Evolutionary conservation across 2,888 invertebrate species (phyloP).

Genomic region (Sericinus montela): DNA sequence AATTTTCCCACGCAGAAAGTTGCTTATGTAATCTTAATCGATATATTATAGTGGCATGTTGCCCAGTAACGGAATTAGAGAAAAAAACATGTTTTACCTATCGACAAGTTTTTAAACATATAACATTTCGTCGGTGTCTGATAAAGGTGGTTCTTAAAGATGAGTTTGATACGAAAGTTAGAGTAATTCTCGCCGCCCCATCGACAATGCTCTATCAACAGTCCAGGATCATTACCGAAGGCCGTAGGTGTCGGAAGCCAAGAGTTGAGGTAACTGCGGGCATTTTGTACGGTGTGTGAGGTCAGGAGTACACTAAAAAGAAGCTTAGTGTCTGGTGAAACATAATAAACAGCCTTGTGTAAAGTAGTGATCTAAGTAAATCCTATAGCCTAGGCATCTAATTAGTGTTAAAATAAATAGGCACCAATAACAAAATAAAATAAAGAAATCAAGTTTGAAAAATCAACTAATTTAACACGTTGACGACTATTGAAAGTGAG

Average conservation of each 20-base stretch:
- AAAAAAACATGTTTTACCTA: no score
- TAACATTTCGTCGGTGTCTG: neutral
- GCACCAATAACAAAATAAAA: slow-evolving; percentile 64
- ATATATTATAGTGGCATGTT: no score
- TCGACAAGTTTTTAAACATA: neutral
- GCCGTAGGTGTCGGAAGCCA: slow-evolving; percentile 75
- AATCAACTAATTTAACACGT: slow-evolving; percentile 68
- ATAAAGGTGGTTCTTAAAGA: slow-evolving; percentile 30
- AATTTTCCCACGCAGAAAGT: no score
- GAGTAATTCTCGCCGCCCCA: slow-evolving; percentile 63
- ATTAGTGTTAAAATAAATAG: slow-evolving; percentile 71
- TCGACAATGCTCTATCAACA: slow-evolving; percentile 46
- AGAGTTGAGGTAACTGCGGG: slow-evolving; percentile 79
- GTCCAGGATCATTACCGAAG: slow-evolving; percentile 64
- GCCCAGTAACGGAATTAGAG: no score
- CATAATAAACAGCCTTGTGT: slow-evolving; percentile 75
- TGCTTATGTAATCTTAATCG: no score
- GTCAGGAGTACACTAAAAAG: slow-evolving; percentile 78
- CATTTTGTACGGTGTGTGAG: slow-evolving; percentile 76
- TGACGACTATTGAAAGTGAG: slow-evolving; percentile 70
- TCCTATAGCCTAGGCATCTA: slow-evolving; percentile 79
- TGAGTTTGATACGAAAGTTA: slow-evolving; percentile 49
- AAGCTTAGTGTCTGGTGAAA: slow-evolving; percentile 76
- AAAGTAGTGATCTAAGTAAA: slow-evolving; percentile 75
- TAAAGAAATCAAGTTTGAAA: slow-evolving; percentile 54